phyloP scores from a whole-genome alignment of 2,797 vertebrate genomes.

The Naso thynnoides region DNA sequence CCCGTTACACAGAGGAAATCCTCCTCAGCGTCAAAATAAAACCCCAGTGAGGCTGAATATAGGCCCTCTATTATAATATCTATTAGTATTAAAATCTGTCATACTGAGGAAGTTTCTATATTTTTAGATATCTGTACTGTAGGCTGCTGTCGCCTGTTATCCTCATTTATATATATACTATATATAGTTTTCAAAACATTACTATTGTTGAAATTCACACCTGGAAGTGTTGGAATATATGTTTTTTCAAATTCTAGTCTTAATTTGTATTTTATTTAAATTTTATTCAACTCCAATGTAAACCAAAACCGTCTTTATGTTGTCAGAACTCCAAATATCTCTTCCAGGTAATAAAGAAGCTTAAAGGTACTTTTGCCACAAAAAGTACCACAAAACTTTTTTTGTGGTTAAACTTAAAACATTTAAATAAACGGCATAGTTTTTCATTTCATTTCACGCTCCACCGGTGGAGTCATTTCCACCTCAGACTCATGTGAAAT shows the following conservation, averaged over 20 bases:
- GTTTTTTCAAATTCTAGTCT: too few species aligned
- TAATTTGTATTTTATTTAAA: too few species aligned
- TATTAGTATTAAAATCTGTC: not conserved
- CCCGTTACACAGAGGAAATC: slow-evolving; percentile 72
- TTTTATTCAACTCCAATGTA: not conserved
- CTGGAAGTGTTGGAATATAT: too few species aligned
- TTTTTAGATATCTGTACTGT: not conserved
- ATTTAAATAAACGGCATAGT: not conserved
- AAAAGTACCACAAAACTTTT: not conserved
- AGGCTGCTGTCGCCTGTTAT: too few species aligned
- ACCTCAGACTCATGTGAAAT: not conserved
- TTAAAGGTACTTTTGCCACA: not conserved
- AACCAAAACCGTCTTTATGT: not conserved
- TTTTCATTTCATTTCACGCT: not conserved
- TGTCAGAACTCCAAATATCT: not conserved
- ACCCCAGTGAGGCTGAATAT: not conserved
- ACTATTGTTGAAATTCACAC: too few species aligned
- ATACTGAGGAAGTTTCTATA: not conserved
- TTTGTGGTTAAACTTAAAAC: not conserved
- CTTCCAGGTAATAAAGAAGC: not conserved
- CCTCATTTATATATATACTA: too few species aligned
- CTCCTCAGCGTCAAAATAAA: slow-evolving; percentile 53
- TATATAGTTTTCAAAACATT: too few species aligned
- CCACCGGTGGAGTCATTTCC: slow-evolving; percentile 13
- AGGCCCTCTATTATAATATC: not conserved